Percentiles rank a stretch among this genome's conserved stretches.
phyloP scores from a whole-genome alignment of 1,140 invertebrate genomes.

The Aphelenchoides fujianensis region DNA sequence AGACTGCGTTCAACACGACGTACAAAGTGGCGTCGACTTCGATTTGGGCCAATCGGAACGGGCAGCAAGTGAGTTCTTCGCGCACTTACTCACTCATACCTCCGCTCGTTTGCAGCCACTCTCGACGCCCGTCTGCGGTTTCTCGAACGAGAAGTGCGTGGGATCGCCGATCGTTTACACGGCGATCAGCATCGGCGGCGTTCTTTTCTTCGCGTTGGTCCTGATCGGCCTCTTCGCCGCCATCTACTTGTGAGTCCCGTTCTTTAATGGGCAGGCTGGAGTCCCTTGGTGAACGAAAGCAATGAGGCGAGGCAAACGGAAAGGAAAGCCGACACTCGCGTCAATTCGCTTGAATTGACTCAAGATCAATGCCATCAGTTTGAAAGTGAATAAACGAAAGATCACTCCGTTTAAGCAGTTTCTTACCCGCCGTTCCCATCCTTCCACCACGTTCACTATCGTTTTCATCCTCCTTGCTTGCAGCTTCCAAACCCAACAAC shows the following conservation, averaged over 20 bases:
- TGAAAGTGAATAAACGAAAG: neutral
- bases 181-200: neutral
- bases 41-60: conserved; percentile 6
- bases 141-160: neutral
- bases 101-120: conserved; percentile 25
- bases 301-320: no score
- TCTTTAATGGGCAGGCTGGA: no score
- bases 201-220: neutral
- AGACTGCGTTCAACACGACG: neutral
- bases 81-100: neutral
- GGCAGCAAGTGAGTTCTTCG: neutral
- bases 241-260: neutral
- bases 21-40: neutral
- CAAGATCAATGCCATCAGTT: no score
- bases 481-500: neutral
- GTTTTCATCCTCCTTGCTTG: neutral
- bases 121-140: neutral
- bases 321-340: no score
- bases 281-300: no score
- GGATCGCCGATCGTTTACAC: neutral
- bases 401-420: no score
- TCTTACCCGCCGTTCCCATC: no score
- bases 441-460: neutral
- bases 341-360: no score
- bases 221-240: neutral